Evolutionary conservation across 2,888 invertebrate genomes (phyloP), one percentile per base, ranked within the genome.

Genomic region (Chromoteleia sp.): DNA sequence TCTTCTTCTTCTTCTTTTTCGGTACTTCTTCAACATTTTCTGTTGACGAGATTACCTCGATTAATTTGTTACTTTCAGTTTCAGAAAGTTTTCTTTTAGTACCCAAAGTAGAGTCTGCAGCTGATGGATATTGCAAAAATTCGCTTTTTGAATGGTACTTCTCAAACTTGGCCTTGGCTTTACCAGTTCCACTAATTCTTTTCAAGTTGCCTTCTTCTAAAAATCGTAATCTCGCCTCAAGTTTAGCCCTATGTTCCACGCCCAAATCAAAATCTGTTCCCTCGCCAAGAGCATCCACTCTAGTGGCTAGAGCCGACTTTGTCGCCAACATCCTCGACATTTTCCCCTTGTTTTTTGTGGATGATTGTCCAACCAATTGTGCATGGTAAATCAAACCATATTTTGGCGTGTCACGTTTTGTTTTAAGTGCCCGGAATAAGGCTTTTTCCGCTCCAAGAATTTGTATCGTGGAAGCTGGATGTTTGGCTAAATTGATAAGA

Each of bases 361-460:
- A 97, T 0, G 97, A 94, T 90, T 98, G 97, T 0, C 98, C 98
- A 5, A 99, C 96, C 14, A 99, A 92, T 88, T 97, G 96, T 0
- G 99, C 96, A 91, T 99, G 99, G 91, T 99, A 99, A 83, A 99
- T 98, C 43, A 99, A 93, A 93, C 99, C 99, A 91, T 99, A 99
- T 89, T 99, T 99, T 0, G 99, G 99, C 0, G 99, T 99, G 89
- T 99, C 98, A 89, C 98, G 97, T 89, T 98, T 98, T 0, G 98
- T 97, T 92, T 99, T 99, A 14, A 99, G 93, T 0, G 99, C 99
- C 84, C 99, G 94, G 93, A 99, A 99, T 8, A 99, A 92, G 0
- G 99, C 99, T 90, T 99, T 99, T 91, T 99, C 99, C 0, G 99
- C 99, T 81, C 99, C 99, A 74, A 99, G 95, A 87, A 99, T 99